Conservation (phyloP, 2,888 invertebrate genomes). For the Drosophila melanocephala region DNA sequence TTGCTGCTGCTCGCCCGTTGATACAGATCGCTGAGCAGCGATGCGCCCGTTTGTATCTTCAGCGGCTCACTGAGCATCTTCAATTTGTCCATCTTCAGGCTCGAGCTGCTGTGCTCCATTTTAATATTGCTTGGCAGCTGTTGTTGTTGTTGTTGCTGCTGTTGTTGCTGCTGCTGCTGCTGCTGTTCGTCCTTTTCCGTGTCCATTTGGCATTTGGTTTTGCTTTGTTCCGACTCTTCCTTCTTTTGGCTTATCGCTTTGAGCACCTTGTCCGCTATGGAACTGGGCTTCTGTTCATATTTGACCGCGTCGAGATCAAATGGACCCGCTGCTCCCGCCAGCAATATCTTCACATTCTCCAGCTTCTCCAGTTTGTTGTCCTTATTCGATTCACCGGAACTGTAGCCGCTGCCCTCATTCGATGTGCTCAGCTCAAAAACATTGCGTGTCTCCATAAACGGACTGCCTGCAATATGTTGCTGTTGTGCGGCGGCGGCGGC, state of each 20-base stretch:
- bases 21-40: slow-evolving; percentile 57
- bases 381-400: slow-evolving; percentile 76
- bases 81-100: slow-evolving; percentile 42
- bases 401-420: slow-evolving; percentile 78
- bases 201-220: slow-evolving; percentile 83
- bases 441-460: slow-evolving; percentile 84
- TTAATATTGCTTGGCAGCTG: slow-evolving; percentile 5
- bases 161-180: not conserved
- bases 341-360: slow-evolving; percentile 84
- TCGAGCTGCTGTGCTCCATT: slow-evolving; percentile 20
- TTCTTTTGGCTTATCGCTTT: slow-evolving; percentile 87
- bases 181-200: slow-evolving; percentile 72
- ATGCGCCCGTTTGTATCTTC: slow-evolving; percentile 74
- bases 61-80: slow-evolving; percentile 78
- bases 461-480: slow-evolving; percentile 77
- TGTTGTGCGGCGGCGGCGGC: slow-evolving; percentile 14
- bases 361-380: slow-evolving; percentile 83
- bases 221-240: slow-evolving; percentile 86
- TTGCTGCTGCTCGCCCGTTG: slow-evolving; percentile 59
- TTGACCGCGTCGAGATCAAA: slow-evolving; percentile 84
- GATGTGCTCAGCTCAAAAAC: slow-evolving; percentile 84
- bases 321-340: slow-evolving; percentile 80
- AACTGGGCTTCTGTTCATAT: slow-evolving; percentile 85
- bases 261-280: slow-evolving; percentile 88
- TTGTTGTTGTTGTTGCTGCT: not conserved